phyloP scores from a whole-genome alignment of 2,888 invertebrate genomes.

The Panzeria rudis region DNA sequence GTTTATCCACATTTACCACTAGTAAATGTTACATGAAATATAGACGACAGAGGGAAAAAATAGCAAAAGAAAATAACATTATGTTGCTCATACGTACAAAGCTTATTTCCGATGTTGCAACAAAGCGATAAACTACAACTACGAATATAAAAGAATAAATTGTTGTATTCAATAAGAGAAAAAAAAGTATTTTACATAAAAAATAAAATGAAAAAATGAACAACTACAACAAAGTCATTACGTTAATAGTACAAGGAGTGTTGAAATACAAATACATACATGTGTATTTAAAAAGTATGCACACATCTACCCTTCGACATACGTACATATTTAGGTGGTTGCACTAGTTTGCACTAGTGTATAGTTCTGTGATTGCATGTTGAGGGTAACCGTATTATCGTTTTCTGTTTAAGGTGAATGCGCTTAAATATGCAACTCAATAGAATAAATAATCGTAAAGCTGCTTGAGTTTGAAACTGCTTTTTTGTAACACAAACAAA shows the following conservation, averaged over 20 bases:
- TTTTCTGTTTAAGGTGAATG: constrained; percentile 79
- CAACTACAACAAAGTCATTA: constrained; percentile 55
- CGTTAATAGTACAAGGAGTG: constrained; percentile 54
- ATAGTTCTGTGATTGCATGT: background rate
- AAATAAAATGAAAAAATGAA: constrained; percentile 25
- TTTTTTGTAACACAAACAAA: background rate
- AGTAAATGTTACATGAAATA: constrained; percentile 57
- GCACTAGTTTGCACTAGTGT: background rate
- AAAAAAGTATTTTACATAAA: constrained; percentile 20
- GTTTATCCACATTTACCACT: constrained; percentile 59
- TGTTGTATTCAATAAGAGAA: constrained; percentile 43
- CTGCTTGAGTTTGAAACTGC: constrained; percentile 27
- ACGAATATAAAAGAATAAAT: constrained; percentile 57
- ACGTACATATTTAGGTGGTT: background rate
- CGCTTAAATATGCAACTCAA: constrained; percentile 80
- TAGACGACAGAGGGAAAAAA: constrained; percentile 23
- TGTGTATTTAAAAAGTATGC: background rate
- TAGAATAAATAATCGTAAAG: constrained; percentile 56
- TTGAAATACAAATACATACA: constrained; percentile 46
- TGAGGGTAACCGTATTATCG: constrained; percentile 78
- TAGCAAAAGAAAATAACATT: constrained; percentile 37
- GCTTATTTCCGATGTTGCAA: constrained; percentile 32
- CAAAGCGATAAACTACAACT: constrained; percentile 50
- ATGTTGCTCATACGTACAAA: constrained; percentile 38
- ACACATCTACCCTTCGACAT: background rate